phyloP scores from a whole-genome alignment of 1,140 invertebrate species.

The Drosophila funebris region DNA sequence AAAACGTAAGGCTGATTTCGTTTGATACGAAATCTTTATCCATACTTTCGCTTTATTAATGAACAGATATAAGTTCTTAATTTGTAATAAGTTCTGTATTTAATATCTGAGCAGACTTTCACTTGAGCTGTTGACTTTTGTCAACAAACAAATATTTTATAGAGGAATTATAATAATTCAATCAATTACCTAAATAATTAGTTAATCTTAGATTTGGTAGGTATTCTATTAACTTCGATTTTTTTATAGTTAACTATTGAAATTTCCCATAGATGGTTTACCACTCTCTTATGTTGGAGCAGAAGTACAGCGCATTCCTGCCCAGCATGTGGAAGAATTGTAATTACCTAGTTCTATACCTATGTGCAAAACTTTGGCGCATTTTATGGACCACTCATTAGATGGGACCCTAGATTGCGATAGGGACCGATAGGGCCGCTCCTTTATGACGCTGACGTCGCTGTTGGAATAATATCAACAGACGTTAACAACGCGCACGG shows the following conservation, averaged over 20 bases:
- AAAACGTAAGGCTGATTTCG: too few species aligned
- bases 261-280: not conserved
- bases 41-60: too few species aligned
- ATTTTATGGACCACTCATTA: constrained; percentile 75
- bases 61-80: too few species aligned
- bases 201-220: too few species aligned
- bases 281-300: not conserved
- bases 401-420: constrained; percentile 46
- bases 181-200: too few species aligned
- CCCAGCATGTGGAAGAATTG: constrained; percentile 28
- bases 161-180: too few species aligned
- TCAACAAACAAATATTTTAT: not conserved
- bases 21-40: too few species aligned
- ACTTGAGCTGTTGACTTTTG: too few species aligned
- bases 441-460: constrained; percentile 65
- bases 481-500: constrained; percentile 46
- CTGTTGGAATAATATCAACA: constrained; percentile 49
- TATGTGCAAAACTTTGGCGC: constrained; percentile 70
- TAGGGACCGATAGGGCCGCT: constrained; percentile 47
- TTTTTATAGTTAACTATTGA: not conserved
- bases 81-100: too few species aligned
- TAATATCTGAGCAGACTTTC: too few species aligned
- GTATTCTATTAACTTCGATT: not conserved
- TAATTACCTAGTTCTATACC: constrained; percentile 32
- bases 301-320: constrained; percentile 18